Percentiles rank a stretch among this genome's conserved stretches.
Conservation (phyloP, 2,113 vertebrate species). For the Anoplopoma fimbria region DNA sequence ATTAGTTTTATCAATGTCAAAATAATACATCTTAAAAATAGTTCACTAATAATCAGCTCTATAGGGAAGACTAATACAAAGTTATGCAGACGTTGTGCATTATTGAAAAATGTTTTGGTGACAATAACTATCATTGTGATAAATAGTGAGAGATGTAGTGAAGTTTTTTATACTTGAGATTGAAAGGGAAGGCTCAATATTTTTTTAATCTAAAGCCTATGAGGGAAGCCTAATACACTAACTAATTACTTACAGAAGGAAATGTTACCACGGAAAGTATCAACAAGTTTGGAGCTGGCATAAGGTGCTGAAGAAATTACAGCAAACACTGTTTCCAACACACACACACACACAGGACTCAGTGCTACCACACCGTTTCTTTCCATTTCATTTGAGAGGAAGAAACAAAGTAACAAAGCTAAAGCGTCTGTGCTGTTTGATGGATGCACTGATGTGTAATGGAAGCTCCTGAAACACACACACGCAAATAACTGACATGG, state of each 20-base stretch:
- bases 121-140: not conserved
- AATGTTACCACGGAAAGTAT: not conserved
- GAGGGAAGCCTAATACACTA: not conserved
- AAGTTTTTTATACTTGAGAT: not conserved
- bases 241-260: not conserved
- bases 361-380: not conserved
- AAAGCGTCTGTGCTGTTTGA: constrained; percentile 37
- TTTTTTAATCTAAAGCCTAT: not conserved
- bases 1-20: not conserved
- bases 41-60: not conserved
- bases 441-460: constrained; percentile 71
- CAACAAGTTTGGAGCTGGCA: not conserved
- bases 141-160: not conserved
- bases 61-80: not conserved
- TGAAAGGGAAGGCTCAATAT: not conserved
- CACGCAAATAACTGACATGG: constrained; percentile 41
- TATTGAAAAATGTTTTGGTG: not conserved
- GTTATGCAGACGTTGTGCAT: not conserved
- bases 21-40: not conserved
- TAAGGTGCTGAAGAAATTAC: constrained; percentile 2
- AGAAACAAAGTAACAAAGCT: constrained; percentile 53
- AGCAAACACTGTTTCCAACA: constrained; percentile 34
- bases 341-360: not conserved
- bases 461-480: constrained; percentile 50
- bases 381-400: constrained; percentile 22